Evolutionary conservation across 2,888 invertebrate genomes (phyloP).

Genomic region (Meiosimyza decipiens): DNA sequence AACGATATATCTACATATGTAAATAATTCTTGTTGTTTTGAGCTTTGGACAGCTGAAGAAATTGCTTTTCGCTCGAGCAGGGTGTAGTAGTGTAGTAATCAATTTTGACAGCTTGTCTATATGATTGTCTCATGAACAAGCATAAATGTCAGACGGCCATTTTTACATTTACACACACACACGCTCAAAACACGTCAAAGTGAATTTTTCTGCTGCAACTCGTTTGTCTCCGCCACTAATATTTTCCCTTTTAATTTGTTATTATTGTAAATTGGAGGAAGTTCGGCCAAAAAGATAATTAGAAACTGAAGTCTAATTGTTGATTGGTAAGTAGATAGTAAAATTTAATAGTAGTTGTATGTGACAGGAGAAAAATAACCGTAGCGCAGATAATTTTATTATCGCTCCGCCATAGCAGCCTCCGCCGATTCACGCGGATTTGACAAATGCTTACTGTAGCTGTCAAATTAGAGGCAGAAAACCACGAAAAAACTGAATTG

Average conservation of each 20-base stretch:
- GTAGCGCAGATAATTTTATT: no score
- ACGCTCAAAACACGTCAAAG: slow-evolving; percentile 44
- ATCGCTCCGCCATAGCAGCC: neutral
- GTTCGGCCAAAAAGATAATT: slow-evolving; percentile 30
- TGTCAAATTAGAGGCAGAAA: slow-evolving; percentile 21
- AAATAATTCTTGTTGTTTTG: neutral
- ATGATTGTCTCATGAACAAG: neutral
- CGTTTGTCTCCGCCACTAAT: slow-evolving; percentile 19
- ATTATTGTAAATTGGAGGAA: slow-evolving; percentile 38
- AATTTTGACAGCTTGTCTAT: no score
- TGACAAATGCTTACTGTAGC: slow-evolving; percentile 25
- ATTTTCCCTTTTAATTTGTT: slow-evolving; percentile 43
- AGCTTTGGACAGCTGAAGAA: neutral
- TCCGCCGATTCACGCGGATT: slow-evolving; percentile 1
- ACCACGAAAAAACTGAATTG: slow-evolving; percentile 17
- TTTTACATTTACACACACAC: slow-evolving; percentile 42
- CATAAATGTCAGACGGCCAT: slow-evolving; percentile 41
- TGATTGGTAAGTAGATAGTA: slow-evolving; percentile 39
- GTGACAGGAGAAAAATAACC: neutral
- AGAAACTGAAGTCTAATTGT: slow-evolving; percentile 29
- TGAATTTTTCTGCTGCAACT: slow-evolving; percentile 43
- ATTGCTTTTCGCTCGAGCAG: neutral
- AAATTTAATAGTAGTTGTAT: neutral
- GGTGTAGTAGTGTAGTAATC: neutral
- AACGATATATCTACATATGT: no score